Evolutionary conservation across 2,113 vertebrate genomes (phyloP), one percentile per base, ranked within the genome.

Genomic region (Melozone crissalis): DNA sequence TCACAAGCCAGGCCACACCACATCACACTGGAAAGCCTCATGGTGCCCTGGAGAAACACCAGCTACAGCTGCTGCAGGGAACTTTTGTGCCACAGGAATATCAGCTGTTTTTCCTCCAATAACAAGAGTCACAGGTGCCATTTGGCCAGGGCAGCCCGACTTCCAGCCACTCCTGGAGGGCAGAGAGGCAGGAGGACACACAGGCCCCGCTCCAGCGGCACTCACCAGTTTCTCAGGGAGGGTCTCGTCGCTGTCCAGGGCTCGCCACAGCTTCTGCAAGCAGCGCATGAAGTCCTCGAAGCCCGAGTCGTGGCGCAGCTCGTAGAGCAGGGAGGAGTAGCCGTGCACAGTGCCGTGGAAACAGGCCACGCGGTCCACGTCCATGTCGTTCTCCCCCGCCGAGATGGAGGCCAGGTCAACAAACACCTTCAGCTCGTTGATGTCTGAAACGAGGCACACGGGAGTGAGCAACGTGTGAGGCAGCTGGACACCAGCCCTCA

Each of bases 341-440:
- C 99, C 99, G 28, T 99, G 98, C 58, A 99, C 98, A 2, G 99
- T 95, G 13, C 99, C 98, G 1, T 99, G 99, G 96, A 99, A 99
- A 77, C 98, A 99, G 4, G 99, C 99, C 21, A 99, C 99, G 0
- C 99, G 98, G 93, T 99, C 99, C 77, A 99, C 99, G 2, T 99
- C 99, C 93, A 99, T 98, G 96, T 99, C 99, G 7, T 99, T 99
- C 97, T 99, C 99, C 75, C 99, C 99, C 13, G 99, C 99, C 24
- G 99, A 99, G 94, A 99, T 99, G 82, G 99, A 99, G 1, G 99
- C 99, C 98, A 99, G 87, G 96, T 99, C 99, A 63, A 99, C 99
- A 75, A 99, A 99, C 22, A 99, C 99, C 87, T 99, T 99, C 94
- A 99, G 95, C 93, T 99, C 99, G 17, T 98, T 99, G 51, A 98